Evolutionary conservation across 30 jellyfish, hydroid and myxozoan genomes (phyloP).

Genomic region (Catostylus mosaicus): DNA sequence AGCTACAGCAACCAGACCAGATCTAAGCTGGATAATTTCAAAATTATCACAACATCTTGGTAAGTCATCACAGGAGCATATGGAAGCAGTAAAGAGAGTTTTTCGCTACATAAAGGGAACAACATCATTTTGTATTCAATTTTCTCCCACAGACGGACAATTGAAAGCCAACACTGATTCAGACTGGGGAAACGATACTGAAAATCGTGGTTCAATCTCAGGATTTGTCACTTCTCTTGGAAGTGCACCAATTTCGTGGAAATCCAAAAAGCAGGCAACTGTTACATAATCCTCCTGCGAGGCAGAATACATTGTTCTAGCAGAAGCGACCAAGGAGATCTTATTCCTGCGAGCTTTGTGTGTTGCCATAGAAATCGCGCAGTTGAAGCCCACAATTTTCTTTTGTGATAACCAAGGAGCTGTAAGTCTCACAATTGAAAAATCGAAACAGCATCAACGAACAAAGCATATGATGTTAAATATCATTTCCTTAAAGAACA

Average conservation of each 20-base stretch:
- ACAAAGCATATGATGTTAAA: conserved; percentile 42
- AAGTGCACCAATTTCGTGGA: conserved; percentile 47
- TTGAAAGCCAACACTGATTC: conserved; percentile 38
- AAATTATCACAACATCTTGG: conserved; percentile 21
- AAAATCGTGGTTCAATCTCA: conserved; percentile 19
- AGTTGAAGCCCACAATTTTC: not conserved
- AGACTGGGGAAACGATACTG: conserved; percentile 31
- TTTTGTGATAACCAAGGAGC: conserved; percentile 59
- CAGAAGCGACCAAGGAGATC: conserved; percentile 38
- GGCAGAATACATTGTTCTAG: conserved; percentile 41
- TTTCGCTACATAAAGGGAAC: conserved; percentile 43
- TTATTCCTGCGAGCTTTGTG: conserved; percentile 19
- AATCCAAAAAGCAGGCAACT: conserved; percentile 32
- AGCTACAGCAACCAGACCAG: conserved; percentile 50
- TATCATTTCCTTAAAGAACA: conserved; percentile 51
- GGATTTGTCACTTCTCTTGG: conserved; percentile 38
- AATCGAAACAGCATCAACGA: conserved; percentile 47
- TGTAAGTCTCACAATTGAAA: conserved; percentile 16
- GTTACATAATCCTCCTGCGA: conserved; percentile 55
- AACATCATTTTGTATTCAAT: not conserved
- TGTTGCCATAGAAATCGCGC: conserved; percentile 1
- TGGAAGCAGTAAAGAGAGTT: conserved; percentile 34
- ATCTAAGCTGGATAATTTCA: conserved; percentile 39
- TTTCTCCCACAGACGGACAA: conserved; percentile 13
- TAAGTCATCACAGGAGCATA: not conserved